Evolutionary conservation across 2,888 invertebrate genomes (phyloP), one percentile per base, ranked within the genome.

Genomic region (Eumerus sabulonum): DNA sequence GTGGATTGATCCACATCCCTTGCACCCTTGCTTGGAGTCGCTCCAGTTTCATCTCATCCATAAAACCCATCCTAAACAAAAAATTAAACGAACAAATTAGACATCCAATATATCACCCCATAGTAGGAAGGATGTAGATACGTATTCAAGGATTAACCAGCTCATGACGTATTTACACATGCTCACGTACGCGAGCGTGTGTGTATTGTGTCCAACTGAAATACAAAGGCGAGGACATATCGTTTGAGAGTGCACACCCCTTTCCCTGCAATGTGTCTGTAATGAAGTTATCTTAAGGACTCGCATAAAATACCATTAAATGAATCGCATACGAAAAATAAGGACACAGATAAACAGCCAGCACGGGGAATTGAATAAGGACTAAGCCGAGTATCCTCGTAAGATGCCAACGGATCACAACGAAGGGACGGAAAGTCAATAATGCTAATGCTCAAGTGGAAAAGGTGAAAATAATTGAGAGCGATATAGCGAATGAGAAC

Each of bases 121-220:
- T n/a, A n/a, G 13, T 35, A 70, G 51, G 40, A 36, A 36, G 74
- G 63, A 70, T 74, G 68, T 70, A 59, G 74, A 74, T 74, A 74
- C 68, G 68, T 74, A 68, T 74, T 79, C 74, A 63, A 60, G 64
- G 79, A 79, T 79, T 79, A 79, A 79, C 79, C 73, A 60, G 68
- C 79, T 74, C 56, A 70, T 70, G 68, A 68, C 59, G 68, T 59
- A 27, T 27, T 27, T 27, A 64, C 60, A 68, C 59, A 64, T n/a
- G n/a, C n/a, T n/a, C 60, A 48, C 44, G 60, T 57, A 45, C 44
- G 60, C 50, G 59, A 59, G 59, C 42, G 38, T 42, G 53, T 18
- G n/a, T 56, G 27, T 9, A 36, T n/a, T 38, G 14, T 17, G n/a
- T 19, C n/a, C 18, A 68, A 36, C 56, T 42, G 47, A 42, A 51